Conservation (phyloP, 1,140 invertebrate species). For the Brachionus angularis region DNA sequence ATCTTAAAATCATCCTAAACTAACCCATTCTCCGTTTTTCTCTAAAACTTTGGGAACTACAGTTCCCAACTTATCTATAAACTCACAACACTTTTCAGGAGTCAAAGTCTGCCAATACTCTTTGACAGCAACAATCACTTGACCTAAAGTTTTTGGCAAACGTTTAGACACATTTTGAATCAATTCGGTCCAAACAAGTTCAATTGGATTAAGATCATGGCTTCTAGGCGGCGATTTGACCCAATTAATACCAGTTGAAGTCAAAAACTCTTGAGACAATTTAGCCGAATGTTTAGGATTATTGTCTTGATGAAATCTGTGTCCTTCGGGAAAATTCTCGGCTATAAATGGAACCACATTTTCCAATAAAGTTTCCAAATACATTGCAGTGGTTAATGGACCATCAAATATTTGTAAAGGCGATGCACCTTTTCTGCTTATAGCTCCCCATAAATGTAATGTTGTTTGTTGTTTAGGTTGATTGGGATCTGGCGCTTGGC, state of each 20-base stretch:
- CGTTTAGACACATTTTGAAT: conserved; percentile 38
- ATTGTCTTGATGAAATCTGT: conserved; percentile 38
- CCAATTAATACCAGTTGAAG: conserved; percentile 38
- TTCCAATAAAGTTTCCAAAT: conserved; percentile 24
- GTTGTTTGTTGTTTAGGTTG: conserved; percentile 34
- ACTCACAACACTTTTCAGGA: conserved; percentile 40
- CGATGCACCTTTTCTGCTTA: conserved; percentile 34
- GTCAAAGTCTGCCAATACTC: conserved; percentile 35
- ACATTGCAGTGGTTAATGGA: conserved; percentile 28
- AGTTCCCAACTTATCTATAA: conserved; percentile 18
- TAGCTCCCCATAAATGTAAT: conserved; percentile 34
- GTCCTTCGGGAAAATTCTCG: conserved; percentile 12
- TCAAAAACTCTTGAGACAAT: conserved; percentile 38
- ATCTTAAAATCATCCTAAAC: neutral
- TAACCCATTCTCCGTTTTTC: conserved; percentile 41
- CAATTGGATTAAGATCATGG: conserved; percentile 39
- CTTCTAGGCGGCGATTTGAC: conserved; percentile 36
- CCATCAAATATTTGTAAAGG: conserved; percentile 40
- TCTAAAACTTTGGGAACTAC: conserved; percentile 40
- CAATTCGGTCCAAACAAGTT: conserved; percentile 23
- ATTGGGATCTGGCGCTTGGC: conserved; percentile 21
- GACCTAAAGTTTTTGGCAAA: conserved; percentile 35
- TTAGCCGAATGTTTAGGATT: conserved; percentile 42
- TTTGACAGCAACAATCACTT: conserved; percentile 37
- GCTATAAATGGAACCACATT: conserved; percentile 41